phyloP scores from a whole-genome alignment of 2,888 invertebrate species.

The Latrodectus hesperus region DNA sequence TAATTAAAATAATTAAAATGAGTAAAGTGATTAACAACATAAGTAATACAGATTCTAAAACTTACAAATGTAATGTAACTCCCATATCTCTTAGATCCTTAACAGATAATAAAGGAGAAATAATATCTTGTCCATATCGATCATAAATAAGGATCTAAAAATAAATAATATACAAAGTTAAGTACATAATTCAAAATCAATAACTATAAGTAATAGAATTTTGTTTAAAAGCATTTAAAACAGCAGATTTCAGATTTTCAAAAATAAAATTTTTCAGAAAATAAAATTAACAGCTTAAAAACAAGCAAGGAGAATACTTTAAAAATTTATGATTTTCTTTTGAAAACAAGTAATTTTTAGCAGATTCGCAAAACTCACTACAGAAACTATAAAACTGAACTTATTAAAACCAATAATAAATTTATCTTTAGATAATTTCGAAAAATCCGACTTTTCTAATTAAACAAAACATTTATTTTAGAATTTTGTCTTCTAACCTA shows the following conservation, averaged over 20 bases:
- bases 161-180: background rate
- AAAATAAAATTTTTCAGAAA: background rate
- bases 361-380: no score
- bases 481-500: no score
- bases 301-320: no score
- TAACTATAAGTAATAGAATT: no score
- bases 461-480: no score
- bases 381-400: no score
- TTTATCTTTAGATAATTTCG: no score
- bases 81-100: conserved; percentile 96
- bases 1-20: background rate
- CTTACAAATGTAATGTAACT: conserved; percentile 97
- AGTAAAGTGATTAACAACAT: background rate
- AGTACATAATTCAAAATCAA: background rate
- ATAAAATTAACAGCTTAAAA: background rate
- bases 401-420: no score
- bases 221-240: background rate
- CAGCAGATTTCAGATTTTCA: background rate
- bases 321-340: no score
- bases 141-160: conserved; percentile 92
- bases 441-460: no score
- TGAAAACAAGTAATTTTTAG: no score
- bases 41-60: conserved; percentile 71
- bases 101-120: conserved; percentile 95
- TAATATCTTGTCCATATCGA: conserved; percentile 96